phyloP scores from a whole-genome alignment of 1,140 invertebrate species.

The Hypothenemus hampei region DNA sequence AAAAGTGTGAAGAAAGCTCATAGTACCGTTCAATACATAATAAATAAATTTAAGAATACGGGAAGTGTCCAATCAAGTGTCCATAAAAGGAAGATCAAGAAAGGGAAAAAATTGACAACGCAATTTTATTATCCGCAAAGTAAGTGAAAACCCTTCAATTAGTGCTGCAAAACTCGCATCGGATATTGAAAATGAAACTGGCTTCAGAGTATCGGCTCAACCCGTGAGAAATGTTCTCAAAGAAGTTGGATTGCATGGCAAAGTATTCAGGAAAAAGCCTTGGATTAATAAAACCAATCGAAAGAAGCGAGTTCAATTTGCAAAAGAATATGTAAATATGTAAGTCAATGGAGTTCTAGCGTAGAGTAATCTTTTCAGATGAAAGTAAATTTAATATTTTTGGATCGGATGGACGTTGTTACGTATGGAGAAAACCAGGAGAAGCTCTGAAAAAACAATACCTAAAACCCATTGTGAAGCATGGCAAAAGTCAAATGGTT shows the following conservation, averaged over 20 bases:
- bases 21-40: neutral
- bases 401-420: constrained; percentile 23
- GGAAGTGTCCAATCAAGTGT: neutral
- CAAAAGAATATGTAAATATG: too few species aligned
- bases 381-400: constrained; percentile 26
- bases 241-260: constrained; percentile 14
- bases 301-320: too few species aligned
- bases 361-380: too few species aligned
- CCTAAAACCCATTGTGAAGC: constrained; percentile 33
- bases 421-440: constrained; percentile 20
- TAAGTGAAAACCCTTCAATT: neutral
- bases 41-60: neutral
- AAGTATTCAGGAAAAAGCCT: constrained; percentile 13
- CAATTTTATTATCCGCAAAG: neutral
- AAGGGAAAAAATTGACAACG: too few species aligned
- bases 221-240: constrained; percentile 9
- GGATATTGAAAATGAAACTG: neutral
- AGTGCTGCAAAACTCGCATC: neutral
- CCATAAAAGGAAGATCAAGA: neutral
- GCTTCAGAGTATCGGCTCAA: neutral
- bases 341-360: too few species aligned
- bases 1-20: neutral
- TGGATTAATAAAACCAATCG: constrained; percentile 14
- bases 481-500: constrained; percentile 39
- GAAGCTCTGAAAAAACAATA: constrained; percentile 8